Percentiles rank a stretch among this genome's conserved stretches.
Evolutionary conservation across 2,888 invertebrate species (phyloP).

Genomic region (Podabrus alpinus): DNA sequence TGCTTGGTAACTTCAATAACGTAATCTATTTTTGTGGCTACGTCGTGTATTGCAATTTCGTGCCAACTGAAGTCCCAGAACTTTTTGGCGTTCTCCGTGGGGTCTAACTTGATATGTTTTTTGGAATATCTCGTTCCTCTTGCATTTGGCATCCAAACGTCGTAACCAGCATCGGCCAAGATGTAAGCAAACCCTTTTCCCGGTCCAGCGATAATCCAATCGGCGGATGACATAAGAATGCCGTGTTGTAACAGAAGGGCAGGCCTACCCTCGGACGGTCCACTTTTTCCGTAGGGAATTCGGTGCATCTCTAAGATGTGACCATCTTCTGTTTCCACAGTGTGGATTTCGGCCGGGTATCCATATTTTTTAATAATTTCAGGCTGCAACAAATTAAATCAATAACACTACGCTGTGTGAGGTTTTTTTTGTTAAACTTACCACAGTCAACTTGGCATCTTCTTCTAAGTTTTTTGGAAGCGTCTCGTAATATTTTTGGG

Average conservation of each 20-base stretch:
- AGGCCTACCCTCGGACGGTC: constrained; percentile 46
- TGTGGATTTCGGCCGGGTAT: constrained; percentile 48
- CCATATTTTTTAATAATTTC: constrained; percentile 47
- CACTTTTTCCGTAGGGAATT: constrained; percentile 21
- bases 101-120: constrained; percentile 52
- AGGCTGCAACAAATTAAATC: constrained; percentile 36
- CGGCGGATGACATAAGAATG: constrained; percentile 55
- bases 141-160: constrained; percentile 64
- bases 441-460: neutral
- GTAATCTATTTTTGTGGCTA: constrained; percentile 78
- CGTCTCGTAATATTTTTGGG: neutral
- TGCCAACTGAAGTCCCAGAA: constrained; percentile 67
- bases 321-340: constrained; percentile 56
- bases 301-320: constrained; percentile 58
- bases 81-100: constrained; percentile 12
- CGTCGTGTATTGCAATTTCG: constrained; percentile 74
- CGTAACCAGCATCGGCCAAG: constrained; percentile 48
- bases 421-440: neutral
- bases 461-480: neutral
- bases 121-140: constrained; percentile 64
- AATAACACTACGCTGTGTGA: neutral
- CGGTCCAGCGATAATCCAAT: constrained; percentile 58
- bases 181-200: constrained; percentile 56
- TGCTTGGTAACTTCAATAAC: constrained; percentile 49
- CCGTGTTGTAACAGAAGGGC: constrained; percentile 58